Evolutionary conservation across 2,113 vertebrate species (phyloP), one percentile per base, ranked within the genome.

Genomic region (Camelus bactrianus): DNA sequence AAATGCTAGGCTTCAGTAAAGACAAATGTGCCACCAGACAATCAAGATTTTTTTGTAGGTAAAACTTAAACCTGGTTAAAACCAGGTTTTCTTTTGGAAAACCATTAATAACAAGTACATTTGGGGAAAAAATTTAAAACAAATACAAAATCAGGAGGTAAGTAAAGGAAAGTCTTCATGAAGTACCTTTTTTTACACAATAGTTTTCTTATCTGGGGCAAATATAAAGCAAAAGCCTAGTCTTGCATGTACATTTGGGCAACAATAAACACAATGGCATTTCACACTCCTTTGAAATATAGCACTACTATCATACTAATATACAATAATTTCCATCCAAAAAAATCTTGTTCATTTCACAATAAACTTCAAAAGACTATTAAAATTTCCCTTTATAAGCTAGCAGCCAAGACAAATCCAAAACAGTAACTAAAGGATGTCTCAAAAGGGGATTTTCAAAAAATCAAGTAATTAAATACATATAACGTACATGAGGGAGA

Each of bases 401-500:
- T 62, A 72, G 5, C 0, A 96, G 22, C 42, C 16, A 80, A 90
- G 48, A 50, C 8, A 96, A 89, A 76, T 72, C 38, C 16, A 76
- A 81, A 93, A 88, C 76, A 75, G 75, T 73, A 91, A 48, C 73
- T 35, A 93, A 89, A 65, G 24, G 56, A 54, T 58, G 16, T 52
- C 67, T 89, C 8, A 6, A 22, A 8, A 0, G 2, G 14, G 2
- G 7, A 42, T 26, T 26, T 80, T 92, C 60, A 15, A n/a, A 86
- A 85, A 75, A 50, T 69, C 32, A 69, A 76, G 20, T 67, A 20
- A 86, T 79, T 42, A 77, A 81, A 54, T 83, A 48, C 35, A 6
- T 64, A n/a, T 52, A 96, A 98, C 99, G 98, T 98, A 99, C 99
- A 99, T 62, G 99, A 99, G 7, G 99, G 99, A 69, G 99, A 99